Evolutionary conservation across 2,113 vertebrate genomes (phyloP), one percentile per base, ranked within the genome.

Genomic region (Aix galericulata): DNA sequence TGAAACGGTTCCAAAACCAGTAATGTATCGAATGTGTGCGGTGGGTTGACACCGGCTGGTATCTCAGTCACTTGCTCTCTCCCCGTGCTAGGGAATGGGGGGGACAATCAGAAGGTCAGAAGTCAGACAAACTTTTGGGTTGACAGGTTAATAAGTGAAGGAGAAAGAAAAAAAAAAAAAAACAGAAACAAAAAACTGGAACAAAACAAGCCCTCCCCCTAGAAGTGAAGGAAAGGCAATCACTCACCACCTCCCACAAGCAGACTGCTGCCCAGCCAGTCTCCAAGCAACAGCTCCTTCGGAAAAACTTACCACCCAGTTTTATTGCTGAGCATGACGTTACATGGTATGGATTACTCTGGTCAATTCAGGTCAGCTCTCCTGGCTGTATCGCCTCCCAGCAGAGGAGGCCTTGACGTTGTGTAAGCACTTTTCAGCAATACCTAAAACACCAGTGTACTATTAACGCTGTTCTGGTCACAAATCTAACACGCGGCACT

Each of bases 1-100:
- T 82, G 23, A 42, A 78, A 2, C 56, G 36, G 17, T 59, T 63
- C 48, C 53, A 29, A 82, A 77, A 63, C 13, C 10, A 29, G 4
- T 21, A 25, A 52, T 15, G 14, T 73, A 31, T 40, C 36, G 60
- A 40, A 21, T 1, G 23, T 10, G 6, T 31, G 38, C 25, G 40
- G 29, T 36, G 52, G n/a, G 31, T 25, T 89, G 63, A 46, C 13
- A 32, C 15, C 1, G 1, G 25, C 21, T 1, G 1, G 52, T 46
- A 29, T 38, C 67, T 79, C n/a, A 7, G 34, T 34, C 4, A 0
- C 55, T 46, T 1, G 1, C 18, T 62, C 27, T 29, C 40, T 68
- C 60, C 22, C 36, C 26, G 27, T 1, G 1, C 23, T 40, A 25
- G 14, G 17, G 23, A 36, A 11, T 20, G 4, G 20, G 26, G 40